Evolutionary conservation across 53 echinoderm and acorn worm species (phyloP).

Genomic region (Paracentrotus lividus): DNA sequence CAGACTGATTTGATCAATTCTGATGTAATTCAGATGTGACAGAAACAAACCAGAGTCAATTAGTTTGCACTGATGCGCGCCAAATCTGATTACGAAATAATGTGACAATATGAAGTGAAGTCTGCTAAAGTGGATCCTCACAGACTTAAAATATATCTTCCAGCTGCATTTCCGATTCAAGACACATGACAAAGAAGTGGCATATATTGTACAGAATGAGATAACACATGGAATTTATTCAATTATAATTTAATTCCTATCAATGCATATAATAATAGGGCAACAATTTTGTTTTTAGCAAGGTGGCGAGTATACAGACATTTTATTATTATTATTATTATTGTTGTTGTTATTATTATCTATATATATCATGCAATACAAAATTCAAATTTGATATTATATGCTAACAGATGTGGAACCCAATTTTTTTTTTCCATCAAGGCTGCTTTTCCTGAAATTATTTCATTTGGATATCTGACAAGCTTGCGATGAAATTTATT

Average conservation of each 20-base stretch:
- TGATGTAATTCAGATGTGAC: not conserved
- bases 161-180: not conserved
- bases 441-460: too few species aligned
- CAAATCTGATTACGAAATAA: not conserved
- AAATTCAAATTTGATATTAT: too few species aligned
- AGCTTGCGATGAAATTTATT: too few species aligned
- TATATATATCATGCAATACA: too few species aligned
- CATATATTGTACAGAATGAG: not conserved
- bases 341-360: too few species aligned
- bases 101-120: not conserved
- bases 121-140: not conserved
- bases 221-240: not conserved
- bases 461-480: too few species aligned
- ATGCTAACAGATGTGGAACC: too few species aligned
- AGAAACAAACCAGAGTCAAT: constrained; percentile 23
- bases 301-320: too few species aligned
- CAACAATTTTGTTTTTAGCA: too few species aligned
- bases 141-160: not conserved
- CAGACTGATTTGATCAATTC: not conserved
- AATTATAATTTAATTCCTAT: not conserved
- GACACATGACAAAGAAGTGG: not conserved
- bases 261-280: not conserved
- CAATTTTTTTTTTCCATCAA: too few species aligned
- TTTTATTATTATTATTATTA: too few species aligned
- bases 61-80: not conserved